A percentile compares a stretch with the other conserved stretches of the same genome.
Conservation (phyloP, 2,888 invertebrate species). For the Rosalia funebris region DNA sequence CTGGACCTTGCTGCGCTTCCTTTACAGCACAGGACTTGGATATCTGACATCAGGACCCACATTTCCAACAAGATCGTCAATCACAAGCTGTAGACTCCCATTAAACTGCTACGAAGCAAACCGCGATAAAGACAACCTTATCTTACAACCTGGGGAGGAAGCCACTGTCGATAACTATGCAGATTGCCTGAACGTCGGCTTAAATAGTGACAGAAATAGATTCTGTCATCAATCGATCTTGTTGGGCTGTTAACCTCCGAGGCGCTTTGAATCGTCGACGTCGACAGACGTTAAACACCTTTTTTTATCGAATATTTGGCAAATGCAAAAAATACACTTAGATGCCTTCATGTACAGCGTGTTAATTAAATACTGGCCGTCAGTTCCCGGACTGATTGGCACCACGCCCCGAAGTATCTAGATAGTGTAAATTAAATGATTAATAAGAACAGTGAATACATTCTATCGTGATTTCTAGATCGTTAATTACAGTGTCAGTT, state of each 20-base stretch:
- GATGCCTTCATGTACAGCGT: neutral
- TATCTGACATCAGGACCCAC: slow-evolving; percentile 27
- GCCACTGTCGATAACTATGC: slow-evolving; percentile 37
- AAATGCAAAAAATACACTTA: neutral
- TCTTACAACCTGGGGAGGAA: slow-evolving; percentile 30
- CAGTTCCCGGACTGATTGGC: no score
- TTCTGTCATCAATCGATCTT: slow-evolving; percentile 45
- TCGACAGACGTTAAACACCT: slow-evolving; percentile 11
- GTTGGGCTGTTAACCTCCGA: slow-evolving; percentile 42
- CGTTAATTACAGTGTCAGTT: no score
- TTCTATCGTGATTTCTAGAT: no score
- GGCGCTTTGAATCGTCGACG: slow-evolving; percentile 1
- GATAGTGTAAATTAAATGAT: no score
- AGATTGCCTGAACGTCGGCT: slow-evolving; percentile 29
- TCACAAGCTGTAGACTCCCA: slow-evolving; percentile 27
- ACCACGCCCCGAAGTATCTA: no score
- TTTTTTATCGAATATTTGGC: slow-evolving; percentile 7
- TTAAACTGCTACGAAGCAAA: slow-evolving; percentile 25
- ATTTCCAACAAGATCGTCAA: slow-evolving; percentile 34
- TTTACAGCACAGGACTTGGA: neutral
- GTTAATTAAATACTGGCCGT: neutral
- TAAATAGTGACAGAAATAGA: slow-evolving; percentile 39
- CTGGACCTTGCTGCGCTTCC: neutral
- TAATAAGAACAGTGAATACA: no score
- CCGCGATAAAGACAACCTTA: slow-evolving; percentile 35